These are phyloP conservation scores for Bicyclus anynana DNA, from an alignment of 1,140 invertebrate genomes.

Conservation along the genomic window DNA sequence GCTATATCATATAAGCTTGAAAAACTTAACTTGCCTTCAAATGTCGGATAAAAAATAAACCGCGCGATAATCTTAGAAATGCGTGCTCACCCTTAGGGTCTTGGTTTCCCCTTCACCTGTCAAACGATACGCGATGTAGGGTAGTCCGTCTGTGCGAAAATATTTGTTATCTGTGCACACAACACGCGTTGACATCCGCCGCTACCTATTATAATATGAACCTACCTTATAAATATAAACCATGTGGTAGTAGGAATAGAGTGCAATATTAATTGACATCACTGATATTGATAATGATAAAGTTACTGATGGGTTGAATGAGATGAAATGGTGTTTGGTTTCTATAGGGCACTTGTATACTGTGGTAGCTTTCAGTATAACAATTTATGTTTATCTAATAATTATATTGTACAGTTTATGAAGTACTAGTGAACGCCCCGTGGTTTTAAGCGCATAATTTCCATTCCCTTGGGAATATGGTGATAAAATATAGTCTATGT, in stretches of 20 bases:
- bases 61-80: neutral
- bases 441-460: too few species aligned
- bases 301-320: neutral
- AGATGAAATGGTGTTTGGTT: constrained; percentile 1
- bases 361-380: neutral
- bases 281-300: neutral
- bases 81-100: neutral
- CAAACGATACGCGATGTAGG: constrained; percentile 16
- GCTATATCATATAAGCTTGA: too few species aligned
- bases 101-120: constrained; percentile 19
- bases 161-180: constrained; percentile 22
- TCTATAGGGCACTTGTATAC: neutral
- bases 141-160: constrained; percentile 10
- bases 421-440: neutral
- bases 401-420: neutral
- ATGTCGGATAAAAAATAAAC: neutral
- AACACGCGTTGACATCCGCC: constrained; percentile 18
- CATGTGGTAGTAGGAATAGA: neutral
- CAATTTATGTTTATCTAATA: neutral
- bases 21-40: too few species aligned
- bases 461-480: too few species aligned
- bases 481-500: too few species aligned
- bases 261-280: neutral
- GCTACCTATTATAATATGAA: constrained; percentile 13
- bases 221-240: neutral